These are phyloP conservation scores for Drosophila pallidifrons DNA, from an alignment of 1,140 invertebrate species.

Conservation along the genomic window DNA sequence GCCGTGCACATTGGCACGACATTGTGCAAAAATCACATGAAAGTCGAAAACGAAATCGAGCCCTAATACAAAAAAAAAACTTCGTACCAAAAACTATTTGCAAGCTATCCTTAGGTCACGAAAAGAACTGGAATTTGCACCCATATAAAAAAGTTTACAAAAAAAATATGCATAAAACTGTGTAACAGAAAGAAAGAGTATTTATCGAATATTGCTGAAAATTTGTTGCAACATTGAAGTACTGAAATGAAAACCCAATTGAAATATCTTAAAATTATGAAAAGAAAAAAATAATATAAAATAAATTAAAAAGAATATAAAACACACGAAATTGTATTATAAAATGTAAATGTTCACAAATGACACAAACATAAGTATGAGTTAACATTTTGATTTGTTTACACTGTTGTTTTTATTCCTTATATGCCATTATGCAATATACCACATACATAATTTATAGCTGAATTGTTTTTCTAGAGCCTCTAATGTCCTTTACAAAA, in stretches of 20 bases:
- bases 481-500: conserved; percentile 61
- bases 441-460: conserved; percentile 41
- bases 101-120: conserved; percentile 29
- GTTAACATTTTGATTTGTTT: conserved; percentile 61
- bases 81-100: conserved; percentile 37
- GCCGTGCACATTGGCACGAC: conserved; percentile 63
- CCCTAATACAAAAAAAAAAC: conserved; percentile 43
- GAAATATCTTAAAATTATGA: neutral
- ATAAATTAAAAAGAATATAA: conserved; percentile 12
- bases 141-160: conserved; percentile 19
- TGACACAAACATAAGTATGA: conserved; percentile 63
- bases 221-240: conserved; percentile 84
- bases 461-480: conserved; percentile 62
- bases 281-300: conserved; percentile 23
- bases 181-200: conserved; percentile 32
- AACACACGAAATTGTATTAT: conserved; percentile 69
- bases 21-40: conserved; percentile 44
- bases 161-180: conserved; percentile 23
- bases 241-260: conserved; percentile 60
- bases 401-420: conserved; percentile 41
- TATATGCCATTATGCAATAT: conserved; percentile 43
- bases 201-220: conserved; percentile 52
- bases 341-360: conserved; percentile 63
- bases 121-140: conserved; percentile 78
- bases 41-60: conserved; percentile 18